Evolutionary conservation across 37 sponge, comb jelly and placozoan genomes (phyloP), one percentile per base, ranked within the genome.

Genomic region (Chondrilla cf. caribensis): DNA sequence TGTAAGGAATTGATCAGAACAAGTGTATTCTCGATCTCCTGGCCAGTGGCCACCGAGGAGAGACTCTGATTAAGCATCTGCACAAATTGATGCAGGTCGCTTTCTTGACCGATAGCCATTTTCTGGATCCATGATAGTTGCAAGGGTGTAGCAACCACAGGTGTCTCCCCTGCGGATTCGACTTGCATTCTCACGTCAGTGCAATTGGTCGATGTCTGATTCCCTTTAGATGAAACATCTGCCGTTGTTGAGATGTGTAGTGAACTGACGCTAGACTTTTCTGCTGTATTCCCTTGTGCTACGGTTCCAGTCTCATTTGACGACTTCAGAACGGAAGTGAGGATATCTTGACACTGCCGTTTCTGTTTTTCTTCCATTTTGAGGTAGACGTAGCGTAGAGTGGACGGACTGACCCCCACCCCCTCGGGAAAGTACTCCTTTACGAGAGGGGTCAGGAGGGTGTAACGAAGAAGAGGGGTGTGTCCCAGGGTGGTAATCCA

Each of bases 391-490:
- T 73, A 24, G 2, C 47, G 41, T 1, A 83, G 58, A 21, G 80
- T 64, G 68, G 79, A 38, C n/a, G 92, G 92, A 51, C 92, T 91
- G 40, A 92, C 89, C 8, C 93, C 93, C 41, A 92, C 93, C 41
- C 93, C 93, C 57, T 90, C 87, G 2, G 88, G 91, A 43, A 83
- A 84, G 71, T 94, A 94, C 65, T 90, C 91, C 22, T 72, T 76
- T 22, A 94, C 89, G 37, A 94, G 79, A 0, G 89, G 78, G 41
- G 88, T 84, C 39, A 90, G 84, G 58, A 84, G 71, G 51, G 84
- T 83, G 87, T 87, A 73, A 25, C 89, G 80, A 31, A 94, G 81
- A 3, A 94, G 84, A 24, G 95, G 95, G 3, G 83, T 85, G 67
- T 90, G 88, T 21, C 87, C 82, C 26, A 94, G 44, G 3, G 83